phyloP scores from a whole-genome alignment of 2,888 invertebrate species.

The Clanis bilineata region DNA sequence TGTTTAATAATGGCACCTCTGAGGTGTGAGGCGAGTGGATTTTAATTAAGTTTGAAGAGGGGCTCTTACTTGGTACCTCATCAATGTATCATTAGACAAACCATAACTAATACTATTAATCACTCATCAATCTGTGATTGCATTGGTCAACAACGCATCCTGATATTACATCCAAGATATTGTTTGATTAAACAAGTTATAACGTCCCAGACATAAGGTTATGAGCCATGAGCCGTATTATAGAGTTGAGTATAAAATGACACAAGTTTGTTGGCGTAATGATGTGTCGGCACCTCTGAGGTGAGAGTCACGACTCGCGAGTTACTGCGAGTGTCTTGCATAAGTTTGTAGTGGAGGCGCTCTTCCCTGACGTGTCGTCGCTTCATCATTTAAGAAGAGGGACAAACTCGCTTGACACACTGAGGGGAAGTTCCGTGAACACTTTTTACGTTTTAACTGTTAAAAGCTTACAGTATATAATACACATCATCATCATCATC shows the following conservation, averaged over 20 bases:
- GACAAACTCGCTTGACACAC: slow-evolving; percentile 14
- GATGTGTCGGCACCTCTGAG: neutral
- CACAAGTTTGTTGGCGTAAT: slow-evolving; percentile 2
- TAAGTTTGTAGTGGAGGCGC: slow-evolving; percentile 16
- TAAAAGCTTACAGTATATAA: too few relatives aligned
- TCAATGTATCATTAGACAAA: slow-evolving; percentile 17
- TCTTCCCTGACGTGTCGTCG: slow-evolving; percentile 10
- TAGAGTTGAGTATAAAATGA: neutral
- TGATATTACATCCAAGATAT: too few relatives aligned
- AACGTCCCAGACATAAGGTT: neutral
- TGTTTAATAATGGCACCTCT: neutral
- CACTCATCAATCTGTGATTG: too few relatives aligned
- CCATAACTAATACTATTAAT: too few relatives aligned
- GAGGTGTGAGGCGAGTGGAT: slow-evolving; percentile 23
- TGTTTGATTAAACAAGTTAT: too few relatives aligned
- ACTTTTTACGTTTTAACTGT: too few relatives aligned
- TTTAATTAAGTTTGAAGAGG: slow-evolving; percentile 16
- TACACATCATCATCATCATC: too few relatives aligned
- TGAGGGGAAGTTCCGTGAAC: neutral
- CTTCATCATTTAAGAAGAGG: slow-evolving; percentile 15
- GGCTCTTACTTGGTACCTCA: slow-evolving; percentile 7
- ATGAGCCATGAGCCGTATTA: neutral
- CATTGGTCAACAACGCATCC: too few relatives aligned
- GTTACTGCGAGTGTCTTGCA: slow-evolving; percentile 27
- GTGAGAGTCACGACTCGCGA: slow-evolving; percentile 11